phyloP scores from a whole-genome alignment of 2,888 invertebrate genomes.

The Leucophora obtusa region DNA sequence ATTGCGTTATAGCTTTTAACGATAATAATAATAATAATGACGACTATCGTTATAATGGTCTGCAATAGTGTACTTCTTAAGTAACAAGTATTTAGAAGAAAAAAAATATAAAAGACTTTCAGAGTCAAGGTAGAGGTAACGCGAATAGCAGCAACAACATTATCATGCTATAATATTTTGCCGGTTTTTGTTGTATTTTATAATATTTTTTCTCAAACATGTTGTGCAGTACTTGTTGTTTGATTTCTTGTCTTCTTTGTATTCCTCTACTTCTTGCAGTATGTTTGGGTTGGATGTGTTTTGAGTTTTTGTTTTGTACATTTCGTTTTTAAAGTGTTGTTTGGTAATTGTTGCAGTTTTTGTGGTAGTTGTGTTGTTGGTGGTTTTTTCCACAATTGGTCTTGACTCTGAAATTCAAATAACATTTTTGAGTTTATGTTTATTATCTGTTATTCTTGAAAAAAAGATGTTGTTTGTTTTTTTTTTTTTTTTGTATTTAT shows the following conservation, averaged over 20 bases:
- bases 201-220: constrained; percentile 26
- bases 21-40: neutral
- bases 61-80: neutral
- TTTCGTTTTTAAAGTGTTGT: constrained; percentile 11
- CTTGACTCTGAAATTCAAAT: constrained; percentile 70
- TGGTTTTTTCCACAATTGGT: constrained; percentile 64
- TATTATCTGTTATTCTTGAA: constrained; percentile 3
- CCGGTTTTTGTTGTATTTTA: constrained; percentile 56
- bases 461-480: constrained; percentile 8
- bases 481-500: constrained; percentile 13
- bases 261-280: constrained; percentile 13
- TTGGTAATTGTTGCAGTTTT: constrained; percentile 70
- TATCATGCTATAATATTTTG: constrained; percentile 41
- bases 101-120: constrained; percentile 65
- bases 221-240: constrained; percentile 49
- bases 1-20: neutral
- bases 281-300: constrained; percentile 31
- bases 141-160: constrained; percentile 46
- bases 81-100: constrained; percentile 13
- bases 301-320: constrained; percentile 19
- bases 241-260: constrained; percentile 33
- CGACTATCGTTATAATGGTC: constrained; percentile 13
- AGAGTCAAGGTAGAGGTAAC: constrained; percentile 79
- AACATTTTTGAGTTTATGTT: constrained; percentile 12
- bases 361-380: constrained; percentile 51